Evolutionary conservation across 2,797 vertebrate genomes (phyloP).

Genomic region (Columba guinea): DNA sequence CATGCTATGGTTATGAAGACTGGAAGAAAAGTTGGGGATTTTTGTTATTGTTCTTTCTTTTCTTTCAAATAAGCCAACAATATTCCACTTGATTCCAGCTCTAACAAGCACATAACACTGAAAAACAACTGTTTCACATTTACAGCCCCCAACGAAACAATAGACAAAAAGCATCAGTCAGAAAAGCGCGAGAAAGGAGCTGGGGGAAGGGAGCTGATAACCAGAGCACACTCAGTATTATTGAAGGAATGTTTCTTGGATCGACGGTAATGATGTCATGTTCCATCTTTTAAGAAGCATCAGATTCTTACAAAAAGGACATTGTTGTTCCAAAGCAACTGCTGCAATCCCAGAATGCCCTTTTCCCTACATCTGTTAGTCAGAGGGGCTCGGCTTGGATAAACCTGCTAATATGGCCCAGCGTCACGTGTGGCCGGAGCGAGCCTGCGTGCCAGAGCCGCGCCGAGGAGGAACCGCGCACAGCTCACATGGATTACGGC

Average conservation of each 20-base stretch:
- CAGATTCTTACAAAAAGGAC: conserved; percentile 77
- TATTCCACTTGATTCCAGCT: conserved; percentile 59
- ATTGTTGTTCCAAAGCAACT: conserved; percentile 75
- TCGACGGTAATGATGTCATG: conserved; percentile 74
- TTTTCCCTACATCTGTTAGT: conserved; percentile 72
- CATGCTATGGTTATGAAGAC: neutral
- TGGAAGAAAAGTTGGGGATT: neutral
- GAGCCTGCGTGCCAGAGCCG: neutral
- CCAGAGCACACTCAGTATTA: conserved; percentile 70
- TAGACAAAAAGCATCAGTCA: conserved; percentile 72
- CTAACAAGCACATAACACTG: conserved; percentile 46
- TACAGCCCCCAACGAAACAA: conserved; percentile 61
- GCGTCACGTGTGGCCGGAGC: conserved; percentile 37
- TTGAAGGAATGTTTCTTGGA: conserved; percentile 75
- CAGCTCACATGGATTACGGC: neutral
- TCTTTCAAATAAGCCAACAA: conserved; percentile 48
- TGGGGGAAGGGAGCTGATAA: conserved; percentile 68
- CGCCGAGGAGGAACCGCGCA: neutral
- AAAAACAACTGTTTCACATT: conserved; percentile 66
- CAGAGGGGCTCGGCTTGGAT: conserved; percentile 55
- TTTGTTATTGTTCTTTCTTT: neutral
- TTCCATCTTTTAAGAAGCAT: conserved; percentile 77
- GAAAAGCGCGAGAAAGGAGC: conserved; percentile 52
- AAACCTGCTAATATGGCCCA: conserved; percentile 62
- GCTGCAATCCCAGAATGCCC: conserved; percentile 72